phyloP scores from a whole-genome alignment of 1,140 invertebrate genomes.

The Drosophila nikananu region DNA sequence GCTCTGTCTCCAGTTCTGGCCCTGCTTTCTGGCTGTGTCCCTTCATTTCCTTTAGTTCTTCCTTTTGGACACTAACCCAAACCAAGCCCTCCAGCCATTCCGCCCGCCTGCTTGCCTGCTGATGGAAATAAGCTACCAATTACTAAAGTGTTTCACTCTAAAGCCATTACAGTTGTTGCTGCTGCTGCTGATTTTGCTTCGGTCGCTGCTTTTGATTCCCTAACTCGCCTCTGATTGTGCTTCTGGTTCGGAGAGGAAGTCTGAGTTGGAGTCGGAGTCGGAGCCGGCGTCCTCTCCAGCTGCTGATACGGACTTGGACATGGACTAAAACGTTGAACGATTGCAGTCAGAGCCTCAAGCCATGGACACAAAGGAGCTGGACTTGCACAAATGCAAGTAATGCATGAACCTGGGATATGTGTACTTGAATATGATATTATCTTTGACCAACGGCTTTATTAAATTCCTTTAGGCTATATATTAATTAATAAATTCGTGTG shows the following conservation, averaged over 20 bases:
- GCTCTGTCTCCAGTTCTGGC: constrained; percentile 7
- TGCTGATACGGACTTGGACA: constrained; percentile 20
- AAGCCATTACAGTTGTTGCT: constrained; percentile 42
- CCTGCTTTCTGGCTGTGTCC: constrained; percentile 9
- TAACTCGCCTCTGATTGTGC: constrained; percentile 1
- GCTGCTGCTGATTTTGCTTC: constrained; percentile 27
- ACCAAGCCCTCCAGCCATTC: constrained; percentile 1
- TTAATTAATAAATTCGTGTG: constrained; percentile 13
- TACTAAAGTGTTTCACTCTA: constrained; percentile 78
- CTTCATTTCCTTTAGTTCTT: constrained; percentile 14
- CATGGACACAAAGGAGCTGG: constrained; percentile 2
- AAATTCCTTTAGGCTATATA: neutral
- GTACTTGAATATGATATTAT: neutral
- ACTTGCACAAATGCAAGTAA: constrained; percentile 16
- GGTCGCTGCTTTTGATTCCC: constrained; percentile 42
- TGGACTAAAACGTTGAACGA: constrained; percentile 22
- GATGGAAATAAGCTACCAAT: constrained; percentile 79
- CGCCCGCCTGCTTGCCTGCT: constrained; percentile 14
- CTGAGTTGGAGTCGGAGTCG: neutral
- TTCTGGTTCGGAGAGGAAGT: neutral
- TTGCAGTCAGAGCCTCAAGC: constrained; percentile 6
- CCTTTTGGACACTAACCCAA: constrained; percentile 4
- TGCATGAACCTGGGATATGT: neutral
- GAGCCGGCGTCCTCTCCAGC: neutral
- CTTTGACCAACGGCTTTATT: neutral